These are phyloP conservation scores for Saccopteryx leptura DNA, from an alignment of 2,113 vertebrate species.

Conservation along the genomic window DNA sequence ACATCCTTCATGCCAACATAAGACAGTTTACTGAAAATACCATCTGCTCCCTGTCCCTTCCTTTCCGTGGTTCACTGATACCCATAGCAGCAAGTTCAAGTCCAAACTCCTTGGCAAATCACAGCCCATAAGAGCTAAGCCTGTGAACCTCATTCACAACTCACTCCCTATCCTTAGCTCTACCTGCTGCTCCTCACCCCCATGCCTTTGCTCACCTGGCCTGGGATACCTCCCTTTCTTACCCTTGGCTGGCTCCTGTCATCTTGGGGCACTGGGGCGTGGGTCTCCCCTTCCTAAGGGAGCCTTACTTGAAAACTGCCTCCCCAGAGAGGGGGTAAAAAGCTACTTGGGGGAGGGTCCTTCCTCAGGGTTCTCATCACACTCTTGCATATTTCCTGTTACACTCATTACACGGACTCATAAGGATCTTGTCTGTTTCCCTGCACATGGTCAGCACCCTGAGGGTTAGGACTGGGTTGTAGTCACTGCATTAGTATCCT, in stretches of 20 bases:
- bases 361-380: not conserved
- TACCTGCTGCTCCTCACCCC: not conserved
- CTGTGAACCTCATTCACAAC: not conserved
- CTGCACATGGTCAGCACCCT: not conserved
- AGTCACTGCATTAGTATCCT: not conserved
- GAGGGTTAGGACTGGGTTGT: not conserved
- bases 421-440: not conserved
- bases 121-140: not conserved
- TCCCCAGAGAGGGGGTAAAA: not conserved
- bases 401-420: not conserved
- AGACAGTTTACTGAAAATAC: not conserved
- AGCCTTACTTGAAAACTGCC: not conserved
- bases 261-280: not conserved
- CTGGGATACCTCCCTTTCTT: not conserved
- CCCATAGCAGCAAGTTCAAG: not conserved
- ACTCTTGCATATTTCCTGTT: accelerated
- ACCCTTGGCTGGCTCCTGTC: not conserved
- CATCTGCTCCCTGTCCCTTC: not conserved
- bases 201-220: not conserved
- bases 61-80: not conserved
- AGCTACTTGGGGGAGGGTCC: not conserved
- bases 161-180: not conserved
- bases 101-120: not conserved
- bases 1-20: not conserved
- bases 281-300: not conserved